phyloP scores from a whole-genome alignment of 1,140 invertebrate species.

The Orchesella cincta region DNA sequence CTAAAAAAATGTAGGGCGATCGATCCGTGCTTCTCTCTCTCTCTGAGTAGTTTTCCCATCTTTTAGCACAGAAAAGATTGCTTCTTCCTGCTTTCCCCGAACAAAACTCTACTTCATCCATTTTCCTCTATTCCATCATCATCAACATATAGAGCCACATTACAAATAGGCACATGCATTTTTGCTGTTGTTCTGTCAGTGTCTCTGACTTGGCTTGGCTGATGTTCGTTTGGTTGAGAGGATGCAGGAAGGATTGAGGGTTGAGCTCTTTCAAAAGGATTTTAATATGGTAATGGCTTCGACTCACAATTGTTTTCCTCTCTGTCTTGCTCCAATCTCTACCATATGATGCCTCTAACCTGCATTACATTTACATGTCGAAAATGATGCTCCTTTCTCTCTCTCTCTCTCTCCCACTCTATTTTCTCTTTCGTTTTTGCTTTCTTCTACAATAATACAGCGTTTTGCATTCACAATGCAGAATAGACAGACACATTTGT shows the following conservation, averaged over 20 bases:
- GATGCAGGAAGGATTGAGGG: not conserved
- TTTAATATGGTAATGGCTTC: conserved; percentile 25
- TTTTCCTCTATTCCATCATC: too few relatives aligned
- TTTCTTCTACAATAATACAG: not conserved
- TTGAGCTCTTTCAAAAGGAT: conserved; percentile 1
- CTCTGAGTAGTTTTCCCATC: not conserved
- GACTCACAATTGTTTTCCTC: not conserved
- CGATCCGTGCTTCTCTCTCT: not conserved
- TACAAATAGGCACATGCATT: too few relatives aligned
- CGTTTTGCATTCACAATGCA: not conserved
- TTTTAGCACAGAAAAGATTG: not conserved
- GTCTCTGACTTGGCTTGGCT: too few relatives aligned
- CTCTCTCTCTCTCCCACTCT: too few relatives aligned
- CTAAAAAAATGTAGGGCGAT: conserved; percentile 26
- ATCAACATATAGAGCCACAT: too few relatives aligned
- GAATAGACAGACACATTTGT: not conserved
- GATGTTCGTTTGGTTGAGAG: too few relatives aligned
- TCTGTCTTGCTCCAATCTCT: not conserved
- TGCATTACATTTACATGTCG: not conserved
- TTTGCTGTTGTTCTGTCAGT: too few relatives aligned
- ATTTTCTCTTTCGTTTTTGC: too few relatives aligned
- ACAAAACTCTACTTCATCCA: too few relatives aligned
- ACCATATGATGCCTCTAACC: too few relatives aligned
- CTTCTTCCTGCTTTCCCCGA: too few relatives aligned
- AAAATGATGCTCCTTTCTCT: too few relatives aligned